A percentile compares a stretch with the other conserved stretches of the same genome.
These are phyloP conservation scores for Geothlypis trichas DNA, from an alignment of 2,113 vertebrate species.

Conservation along the genomic window DNA sequence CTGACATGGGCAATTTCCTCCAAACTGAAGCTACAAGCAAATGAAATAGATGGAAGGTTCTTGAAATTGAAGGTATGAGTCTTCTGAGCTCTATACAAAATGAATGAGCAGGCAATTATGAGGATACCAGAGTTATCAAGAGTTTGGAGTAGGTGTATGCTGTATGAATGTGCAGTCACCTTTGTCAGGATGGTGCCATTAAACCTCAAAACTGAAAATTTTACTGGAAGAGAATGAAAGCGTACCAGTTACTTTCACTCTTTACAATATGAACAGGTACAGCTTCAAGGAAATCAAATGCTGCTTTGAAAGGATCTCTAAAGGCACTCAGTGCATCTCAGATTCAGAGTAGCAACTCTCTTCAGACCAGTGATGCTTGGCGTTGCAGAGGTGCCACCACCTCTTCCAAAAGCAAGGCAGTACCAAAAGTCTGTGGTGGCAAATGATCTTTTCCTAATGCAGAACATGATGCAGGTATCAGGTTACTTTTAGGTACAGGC, in stretches of 20 bases:
- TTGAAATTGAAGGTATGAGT: not conserved
- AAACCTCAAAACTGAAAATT: not conserved
- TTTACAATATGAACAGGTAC: not conserved
- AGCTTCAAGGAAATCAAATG: not conserved
- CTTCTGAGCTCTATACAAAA: not conserved
- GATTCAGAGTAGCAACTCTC: not conserved
- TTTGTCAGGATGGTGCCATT: not conserved
- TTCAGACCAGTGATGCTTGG: not conserved
- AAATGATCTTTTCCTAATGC: not conserved
- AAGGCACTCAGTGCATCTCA: not conserved
- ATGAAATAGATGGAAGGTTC: not conserved
- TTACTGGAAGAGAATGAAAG: not conserved
- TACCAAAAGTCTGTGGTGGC: not conserved
- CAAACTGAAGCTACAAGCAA: not conserved
- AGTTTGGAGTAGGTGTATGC: not conserved
- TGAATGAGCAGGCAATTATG: not conserved
- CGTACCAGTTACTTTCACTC: not conserved
- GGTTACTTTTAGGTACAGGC: not conserved
- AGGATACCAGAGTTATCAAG: not conserved
- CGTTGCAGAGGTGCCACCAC: not conserved
- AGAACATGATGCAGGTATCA: not conserved
- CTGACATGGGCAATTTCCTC: not conserved
- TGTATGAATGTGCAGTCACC: not conserved
- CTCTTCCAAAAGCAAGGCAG: not conserved
- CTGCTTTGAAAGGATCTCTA: not conserved